phyloP scores from a whole-genome alignment of 2,113 vertebrate genomes.

The Ageneiosus marmoratus region DNA sequence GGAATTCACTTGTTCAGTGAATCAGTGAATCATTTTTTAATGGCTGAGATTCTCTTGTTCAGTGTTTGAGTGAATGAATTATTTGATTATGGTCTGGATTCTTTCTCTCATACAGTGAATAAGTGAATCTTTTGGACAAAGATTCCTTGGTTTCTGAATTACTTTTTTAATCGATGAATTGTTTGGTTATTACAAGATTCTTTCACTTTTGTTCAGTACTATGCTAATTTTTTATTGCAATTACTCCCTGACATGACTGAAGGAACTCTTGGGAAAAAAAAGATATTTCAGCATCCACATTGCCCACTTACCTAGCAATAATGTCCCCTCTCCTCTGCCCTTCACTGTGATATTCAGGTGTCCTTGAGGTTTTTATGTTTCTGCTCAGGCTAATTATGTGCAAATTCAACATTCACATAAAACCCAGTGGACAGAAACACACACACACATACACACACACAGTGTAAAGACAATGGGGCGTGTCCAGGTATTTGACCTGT shows the following conservation, averaged over 20 bases:
- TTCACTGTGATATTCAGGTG: neutral
- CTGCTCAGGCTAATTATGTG: constrained; percentile 20
- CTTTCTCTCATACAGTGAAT: neutral
- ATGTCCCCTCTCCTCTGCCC: neutral
- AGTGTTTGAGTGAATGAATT: neutral
- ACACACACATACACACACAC: neutral
- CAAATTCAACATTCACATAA: constrained; percentile 15
- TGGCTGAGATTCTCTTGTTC: neutral
- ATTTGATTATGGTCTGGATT: neutral
- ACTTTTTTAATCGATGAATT: no score
- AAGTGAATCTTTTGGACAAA: no score
- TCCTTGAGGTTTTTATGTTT: constrained; percentile 25
- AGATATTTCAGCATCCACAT: neutral
- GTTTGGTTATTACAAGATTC: no score
- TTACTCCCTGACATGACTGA: no score
- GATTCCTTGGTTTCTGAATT: no score
- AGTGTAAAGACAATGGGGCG: constrained; percentile 67
- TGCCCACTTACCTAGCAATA: constrained; percentile 12
- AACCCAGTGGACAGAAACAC: constrained; percentile 10
- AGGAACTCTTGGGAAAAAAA: neutral
- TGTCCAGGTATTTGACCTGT: constrained; percentile 60
- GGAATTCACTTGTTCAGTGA: neutral
- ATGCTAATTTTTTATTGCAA: no score
- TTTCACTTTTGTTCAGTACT: no score
- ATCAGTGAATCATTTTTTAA: neutral